A percentile compares a stretch with the other conserved stretches of the same genome.
These are phyloP conservation scores for Ophioninae sp. DNA, from an alignment of 2,888 invertebrate species.

Conservation along the genomic window DNA sequence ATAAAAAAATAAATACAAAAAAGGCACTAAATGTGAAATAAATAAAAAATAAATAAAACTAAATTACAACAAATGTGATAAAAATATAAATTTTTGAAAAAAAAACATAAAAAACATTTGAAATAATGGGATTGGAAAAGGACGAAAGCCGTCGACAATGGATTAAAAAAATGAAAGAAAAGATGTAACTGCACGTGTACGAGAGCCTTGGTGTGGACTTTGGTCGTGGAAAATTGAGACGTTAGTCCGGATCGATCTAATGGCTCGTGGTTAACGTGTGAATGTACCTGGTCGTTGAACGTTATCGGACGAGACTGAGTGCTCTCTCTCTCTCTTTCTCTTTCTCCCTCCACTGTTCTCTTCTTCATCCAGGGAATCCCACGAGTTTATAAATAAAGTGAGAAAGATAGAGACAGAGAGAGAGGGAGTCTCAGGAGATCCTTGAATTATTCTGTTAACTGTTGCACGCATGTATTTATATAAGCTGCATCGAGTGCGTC, in stretches of 20 bases:
- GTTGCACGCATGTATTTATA: slow-evolving; percentile 20
- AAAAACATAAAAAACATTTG: not conserved
- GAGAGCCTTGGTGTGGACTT: slow-evolving; percentile 22
- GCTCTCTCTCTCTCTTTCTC: slow-evolving; percentile 49
- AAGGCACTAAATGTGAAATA: not conserved
- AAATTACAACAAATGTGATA: no score
- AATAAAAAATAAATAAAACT: not conserved
- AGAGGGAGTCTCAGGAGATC: slow-evolving; percentile 57
- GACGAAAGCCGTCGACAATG: not conserved
- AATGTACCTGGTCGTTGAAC: slow-evolving; percentile 66
- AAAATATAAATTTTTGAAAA: no score
- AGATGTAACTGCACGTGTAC: not conserved
- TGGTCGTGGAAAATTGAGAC: slow-evolving; percentile 59
- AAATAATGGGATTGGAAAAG: not conserved
- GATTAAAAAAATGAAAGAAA: not conserved
- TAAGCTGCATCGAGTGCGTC: slow-evolving; percentile 34
- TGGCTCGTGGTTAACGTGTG: slow-evolving; percentile 60
- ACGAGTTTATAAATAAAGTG: slow-evolving; percentile 6
- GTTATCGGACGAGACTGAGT: slow-evolving; percentile 63
- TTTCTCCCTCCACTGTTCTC: slow-evolving; percentile 1
- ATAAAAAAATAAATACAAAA: slow-evolving; percentile 6
- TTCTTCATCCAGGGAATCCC: slow-evolving; percentile 19
- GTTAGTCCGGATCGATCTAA: slow-evolving; percentile 61
- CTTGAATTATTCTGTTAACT: slow-evolving; percentile 57
- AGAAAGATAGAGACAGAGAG: slow-evolving; percentile 12